These are phyloP conservation scores for Tachina fera DNA, from an alignment of 2,888 invertebrate species.

Conservation along the genomic window DNA sequence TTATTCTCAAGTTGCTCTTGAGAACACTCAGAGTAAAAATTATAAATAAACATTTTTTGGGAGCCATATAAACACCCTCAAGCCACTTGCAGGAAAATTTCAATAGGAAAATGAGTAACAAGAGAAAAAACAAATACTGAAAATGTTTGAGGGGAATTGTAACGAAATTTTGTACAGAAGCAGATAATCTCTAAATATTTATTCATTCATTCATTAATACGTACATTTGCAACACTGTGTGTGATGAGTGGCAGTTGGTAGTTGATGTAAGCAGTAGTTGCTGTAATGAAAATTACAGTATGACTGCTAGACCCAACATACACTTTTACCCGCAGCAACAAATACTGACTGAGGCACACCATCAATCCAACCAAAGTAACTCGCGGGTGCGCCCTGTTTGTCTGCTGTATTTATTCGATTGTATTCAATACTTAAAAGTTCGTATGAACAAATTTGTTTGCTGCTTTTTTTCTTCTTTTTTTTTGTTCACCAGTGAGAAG, in stretches of 20 bases:
- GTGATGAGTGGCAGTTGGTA: slow-evolving; percentile 1
- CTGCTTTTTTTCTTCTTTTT: slow-evolving; percentile 28
- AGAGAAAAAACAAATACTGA: not conserved
- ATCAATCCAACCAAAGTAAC: slow-evolving; percentile 74
- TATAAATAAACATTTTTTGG: slow-evolving; percentile 25
- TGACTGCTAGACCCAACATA: slow-evolving; percentile 54
- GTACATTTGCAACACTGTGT: slow-evolving; percentile 12
- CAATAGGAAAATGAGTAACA: slow-evolving; percentile 11
- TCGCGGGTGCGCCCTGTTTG: slow-evolving; percentile 80
- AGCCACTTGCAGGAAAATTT: slow-evolving; percentile 33
- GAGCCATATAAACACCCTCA: slow-evolving; percentile 27
- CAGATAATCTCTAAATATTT: slow-evolving; percentile 26
- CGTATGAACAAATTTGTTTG: slow-evolving; percentile 37
- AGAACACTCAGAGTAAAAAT: slow-evolving; percentile 46
- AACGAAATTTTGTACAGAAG: slow-evolving; percentile 34
- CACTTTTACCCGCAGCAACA: slow-evolving; percentile 62
- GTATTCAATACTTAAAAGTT: slow-evolving; percentile 51
- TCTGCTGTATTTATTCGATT: slow-evolving; percentile 47
- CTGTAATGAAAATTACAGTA: not conserved
- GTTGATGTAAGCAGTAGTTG: not conserved
- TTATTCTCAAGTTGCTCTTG: slow-evolving; percentile 54
- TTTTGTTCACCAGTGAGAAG: slow-evolving; percentile 73
- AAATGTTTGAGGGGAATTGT: not conserved
- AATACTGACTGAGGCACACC: slow-evolving; percentile 14
- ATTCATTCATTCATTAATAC: slow-evolving; percentile 36